Evolutionary conservation across 2,113 vertebrate species (phyloP).

Genomic region (Plectropomus leopardus): DNA sequence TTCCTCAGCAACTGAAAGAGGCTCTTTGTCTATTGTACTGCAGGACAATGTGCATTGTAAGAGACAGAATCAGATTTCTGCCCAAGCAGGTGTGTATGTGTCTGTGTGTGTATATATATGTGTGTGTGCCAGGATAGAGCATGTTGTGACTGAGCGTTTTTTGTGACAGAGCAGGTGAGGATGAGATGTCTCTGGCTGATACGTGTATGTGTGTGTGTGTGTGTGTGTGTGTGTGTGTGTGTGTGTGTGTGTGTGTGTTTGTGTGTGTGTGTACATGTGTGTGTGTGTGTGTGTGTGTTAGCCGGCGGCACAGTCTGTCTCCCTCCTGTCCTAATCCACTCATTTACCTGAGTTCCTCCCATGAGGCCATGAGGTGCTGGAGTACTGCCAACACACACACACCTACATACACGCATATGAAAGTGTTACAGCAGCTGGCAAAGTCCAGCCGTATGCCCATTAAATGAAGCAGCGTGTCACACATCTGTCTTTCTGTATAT

Average conservation of each 20-base stretch:
- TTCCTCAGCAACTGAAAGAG: conserved; percentile 71
- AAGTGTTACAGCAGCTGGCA: conserved; percentile 43
- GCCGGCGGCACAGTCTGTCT: conserved; percentile 51
- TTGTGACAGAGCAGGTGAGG: conserved; percentile 43
- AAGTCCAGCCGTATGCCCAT: conserved; percentile 31
- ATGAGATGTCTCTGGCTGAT: conserved; percentile 25
- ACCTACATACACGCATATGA: conserved; percentile 34
- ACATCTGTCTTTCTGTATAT: conserved; percentile 44
- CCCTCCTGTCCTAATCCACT: conserved; percentile 65
- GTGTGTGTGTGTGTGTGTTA: conserved; percentile 9
- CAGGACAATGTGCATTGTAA: conserved; percentile 77
- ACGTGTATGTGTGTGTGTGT: background rate
- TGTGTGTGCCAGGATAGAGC: conserved; percentile 20
- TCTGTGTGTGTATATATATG: conserved; percentile 19
- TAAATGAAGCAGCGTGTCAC: conserved; percentile 47
- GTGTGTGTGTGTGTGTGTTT: conserved; percentile 18
- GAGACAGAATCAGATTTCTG: conserved; percentile 75
- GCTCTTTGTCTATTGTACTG: conserved; percentile 81
- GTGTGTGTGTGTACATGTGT: conserved; percentile 7
- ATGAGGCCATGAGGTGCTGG: conserved; percentile 52
- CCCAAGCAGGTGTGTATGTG: conserved; percentile 56
- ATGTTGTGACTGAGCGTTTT: conserved; percentile 24
- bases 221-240: conserved; percentile 1
- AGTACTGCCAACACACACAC: conserved; percentile 60
- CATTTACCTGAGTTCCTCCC: conserved; percentile 69